Conservation (phyloP, 2,888 invertebrate species). For the Ennomos erosarius region DNA sequence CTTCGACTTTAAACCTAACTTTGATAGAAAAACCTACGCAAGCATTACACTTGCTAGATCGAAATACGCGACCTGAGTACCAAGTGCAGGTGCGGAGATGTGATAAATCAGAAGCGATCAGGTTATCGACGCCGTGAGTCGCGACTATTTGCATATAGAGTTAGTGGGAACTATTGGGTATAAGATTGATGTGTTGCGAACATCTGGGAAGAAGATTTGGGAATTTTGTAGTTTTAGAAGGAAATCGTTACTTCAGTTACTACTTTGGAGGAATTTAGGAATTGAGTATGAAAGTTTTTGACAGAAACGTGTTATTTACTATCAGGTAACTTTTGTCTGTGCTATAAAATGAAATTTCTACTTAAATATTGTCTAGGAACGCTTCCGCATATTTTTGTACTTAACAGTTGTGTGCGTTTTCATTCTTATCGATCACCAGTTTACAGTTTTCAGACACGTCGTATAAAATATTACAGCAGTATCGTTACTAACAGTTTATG, state of each 20-base stretch:
- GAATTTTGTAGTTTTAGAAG: no score
- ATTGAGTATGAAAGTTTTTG: no score
- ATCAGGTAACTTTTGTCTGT: no score
- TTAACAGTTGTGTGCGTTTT: conserved; percentile 6
- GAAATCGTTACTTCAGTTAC: no score
- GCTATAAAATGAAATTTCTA: no score
- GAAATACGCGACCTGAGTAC: conserved; percentile 50
- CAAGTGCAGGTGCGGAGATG: conserved; percentile 62
- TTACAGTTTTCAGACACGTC: conserved; percentile 54
- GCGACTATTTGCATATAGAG: conserved; percentile 40
- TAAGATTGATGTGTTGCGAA: conserved; percentile 32
- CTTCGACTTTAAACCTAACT: conserved; percentile 4
- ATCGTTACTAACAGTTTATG: conserved; percentile 65
- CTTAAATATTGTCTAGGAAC: neutral
- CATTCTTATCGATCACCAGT: neutral
- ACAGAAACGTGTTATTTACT: no score
- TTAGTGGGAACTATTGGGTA: conserved; percentile 25
- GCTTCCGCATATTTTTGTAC: conserved; percentile 9
- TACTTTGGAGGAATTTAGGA: no score
- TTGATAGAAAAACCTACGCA: conserved; percentile 16
- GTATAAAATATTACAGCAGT: conserved; percentile 61
- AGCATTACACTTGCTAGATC: neutral
- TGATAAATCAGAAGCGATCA: conserved; percentile 68
- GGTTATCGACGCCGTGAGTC: conserved; percentile 59
- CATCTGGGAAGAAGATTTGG: neutral